Evolutionary conservation across 1,140 invertebrate genomes (phyloP).

Genomic region (Oncopeltus fasciatus): DNA sequence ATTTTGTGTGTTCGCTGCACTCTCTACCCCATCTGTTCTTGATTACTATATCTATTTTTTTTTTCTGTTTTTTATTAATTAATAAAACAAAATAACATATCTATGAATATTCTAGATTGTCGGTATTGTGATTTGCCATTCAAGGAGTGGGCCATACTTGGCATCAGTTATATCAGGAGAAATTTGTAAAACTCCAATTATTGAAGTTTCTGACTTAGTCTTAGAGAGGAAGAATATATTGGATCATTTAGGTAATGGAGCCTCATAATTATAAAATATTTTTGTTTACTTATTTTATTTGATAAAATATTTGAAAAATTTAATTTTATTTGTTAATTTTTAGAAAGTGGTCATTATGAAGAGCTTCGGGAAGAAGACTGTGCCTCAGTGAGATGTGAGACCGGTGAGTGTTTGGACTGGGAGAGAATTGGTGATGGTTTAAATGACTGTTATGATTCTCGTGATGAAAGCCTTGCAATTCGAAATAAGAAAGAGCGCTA

Average conservation of each 20-base stretch:
- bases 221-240: background rate
- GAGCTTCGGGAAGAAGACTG: slow-evolving; percentile 29
- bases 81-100: too few species aligned
- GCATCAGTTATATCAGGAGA: background rate
- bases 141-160: background rate
- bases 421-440: slow-evolving; percentile 51
- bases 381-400: slow-evolving; percentile 44
- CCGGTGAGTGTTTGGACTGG: slow-evolving; percentile 50
- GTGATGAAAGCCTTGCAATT: slow-evolving; percentile 40
- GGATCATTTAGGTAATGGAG: background rate
- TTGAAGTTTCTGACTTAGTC: background rate
- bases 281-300: too few species aligned
- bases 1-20: too few species aligned
- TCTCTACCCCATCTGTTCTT: too few species aligned
- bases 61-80: too few species aligned
- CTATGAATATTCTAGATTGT: background rate
- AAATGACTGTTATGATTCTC: slow-evolving; percentile 49
- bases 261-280: too few species aligned
- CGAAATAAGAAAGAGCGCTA: slow-evolving; percentile 30
- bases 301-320: background rate
- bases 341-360: background rate
- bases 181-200: background rate
- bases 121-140: background rate
- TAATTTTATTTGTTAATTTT: background rate
- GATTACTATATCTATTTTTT: too few species aligned